Conservation (phyloP, 2,888 invertebrate species). For the Rhagonycha fulva region DNA sequence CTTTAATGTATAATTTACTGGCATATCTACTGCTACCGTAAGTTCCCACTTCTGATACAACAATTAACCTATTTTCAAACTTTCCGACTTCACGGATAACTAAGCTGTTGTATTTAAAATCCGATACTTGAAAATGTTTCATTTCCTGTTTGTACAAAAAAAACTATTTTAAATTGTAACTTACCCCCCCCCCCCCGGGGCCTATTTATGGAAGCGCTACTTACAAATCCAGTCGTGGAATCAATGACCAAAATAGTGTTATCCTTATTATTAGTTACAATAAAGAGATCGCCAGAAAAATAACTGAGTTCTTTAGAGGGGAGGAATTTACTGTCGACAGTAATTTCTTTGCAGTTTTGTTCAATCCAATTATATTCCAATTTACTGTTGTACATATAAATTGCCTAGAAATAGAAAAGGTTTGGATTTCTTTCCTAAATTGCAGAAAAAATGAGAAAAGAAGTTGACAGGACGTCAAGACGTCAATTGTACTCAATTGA, state of each 20-base stretch:
- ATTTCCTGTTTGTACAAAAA: too few relatives aligned
- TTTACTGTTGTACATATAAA: neutral
- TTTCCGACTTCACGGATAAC: neutral
- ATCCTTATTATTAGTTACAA: neutral
- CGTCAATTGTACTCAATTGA: too few relatives aligned
- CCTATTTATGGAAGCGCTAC: neutral
- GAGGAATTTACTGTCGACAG: neutral
- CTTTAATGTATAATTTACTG: neutral
- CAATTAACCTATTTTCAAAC: neutral
- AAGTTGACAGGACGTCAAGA: too few relatives aligned
- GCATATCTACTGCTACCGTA: neutral
- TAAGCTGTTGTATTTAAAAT: neutral
- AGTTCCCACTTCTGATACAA: neutral
- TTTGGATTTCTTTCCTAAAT: too few relatives aligned
- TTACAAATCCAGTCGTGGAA: neutral
- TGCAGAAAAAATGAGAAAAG: too few relatives aligned
- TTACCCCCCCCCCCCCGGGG: too few relatives aligned
- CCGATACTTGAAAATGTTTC: neutral
- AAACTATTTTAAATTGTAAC: too few relatives aligned
- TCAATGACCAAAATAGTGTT: neutral
- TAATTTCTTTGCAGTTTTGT: neutral
- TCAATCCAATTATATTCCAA: neutral
- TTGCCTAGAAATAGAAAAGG: neutral
- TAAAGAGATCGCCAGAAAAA: neutral
- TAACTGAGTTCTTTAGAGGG: neutral